These are phyloP conservation scores for Betta splendens DNA, from an alignment of 2,797 vertebrate genomes.

Conservation along the genomic window DNA sequence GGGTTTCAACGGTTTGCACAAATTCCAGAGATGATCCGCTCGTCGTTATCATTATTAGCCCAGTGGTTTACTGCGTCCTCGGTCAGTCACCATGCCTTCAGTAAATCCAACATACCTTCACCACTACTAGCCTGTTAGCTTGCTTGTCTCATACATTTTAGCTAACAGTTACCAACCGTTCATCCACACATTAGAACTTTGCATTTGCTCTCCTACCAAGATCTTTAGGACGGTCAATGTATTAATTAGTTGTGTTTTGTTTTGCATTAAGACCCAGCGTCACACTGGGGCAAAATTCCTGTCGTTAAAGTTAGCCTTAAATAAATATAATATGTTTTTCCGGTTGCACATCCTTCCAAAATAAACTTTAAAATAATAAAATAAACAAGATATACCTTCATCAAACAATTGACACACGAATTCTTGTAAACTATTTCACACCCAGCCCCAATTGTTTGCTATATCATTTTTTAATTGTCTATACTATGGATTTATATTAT, in stretches of 20 bases:
- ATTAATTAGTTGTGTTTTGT: no score
- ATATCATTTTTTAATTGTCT: no score
- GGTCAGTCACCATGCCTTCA: slow-evolving; percentile 26
- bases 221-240: no score
- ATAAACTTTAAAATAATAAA: no score
- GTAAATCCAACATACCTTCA: slow-evolving; percentile 10
- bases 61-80: slow-evolving; percentile 29
- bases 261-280: slow-evolving; percentile 8
- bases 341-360: slow-evolving; percentile 21
- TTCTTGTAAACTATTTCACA: no score
- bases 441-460: no score
- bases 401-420: no score
- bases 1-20: neutral
- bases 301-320: neutral
- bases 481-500: no score
- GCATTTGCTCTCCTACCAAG: neutral
- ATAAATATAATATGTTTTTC: slow-evolving; percentile 7
- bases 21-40: neutral
- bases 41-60: slow-evolving; percentile 23
- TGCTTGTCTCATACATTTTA: neutral
- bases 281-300: neutral
- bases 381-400: no score
- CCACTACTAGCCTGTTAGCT: slow-evolving; percentile 38
- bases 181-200: neutral
- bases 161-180: no score